These are phyloP conservation scores for Oreochromis niloticus DNA, from an alignment of 2,113 vertebrate species.

Conservation along the genomic window DNA sequence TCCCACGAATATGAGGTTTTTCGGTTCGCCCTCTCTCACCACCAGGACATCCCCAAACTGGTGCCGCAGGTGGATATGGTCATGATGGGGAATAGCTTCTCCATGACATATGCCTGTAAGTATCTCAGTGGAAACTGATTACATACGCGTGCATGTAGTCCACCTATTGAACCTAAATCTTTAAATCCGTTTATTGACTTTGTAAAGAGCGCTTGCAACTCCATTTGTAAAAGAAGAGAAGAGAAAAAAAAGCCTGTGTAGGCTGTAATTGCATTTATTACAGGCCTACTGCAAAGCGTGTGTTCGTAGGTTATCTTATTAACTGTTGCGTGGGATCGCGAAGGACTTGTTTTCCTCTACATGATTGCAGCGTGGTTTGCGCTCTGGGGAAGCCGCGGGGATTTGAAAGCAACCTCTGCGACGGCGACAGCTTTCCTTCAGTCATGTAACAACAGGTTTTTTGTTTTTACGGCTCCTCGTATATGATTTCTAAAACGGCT, in stretches of 20 bases:
- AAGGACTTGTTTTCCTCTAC: constrained; percentile 7
- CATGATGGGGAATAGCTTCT: constrained; percentile 96
- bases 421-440: not conserved
- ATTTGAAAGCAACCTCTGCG: constrained; percentile 6
- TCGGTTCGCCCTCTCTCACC: constrained; percentile 92
- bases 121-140: constrained; percentile 36
- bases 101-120: constrained; percentile 99
- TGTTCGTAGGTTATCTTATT: not conserved
- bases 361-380: constrained; percentile 23
- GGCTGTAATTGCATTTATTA: not conserved
- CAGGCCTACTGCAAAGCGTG: not conserved
- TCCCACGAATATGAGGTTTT: constrained; percentile 99
- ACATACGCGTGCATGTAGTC: not conserved
- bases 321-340: constrained; percentile 52
- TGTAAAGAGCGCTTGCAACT: constrained; percentile 10
- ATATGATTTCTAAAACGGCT: not conserved
- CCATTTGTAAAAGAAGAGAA: not conserved
- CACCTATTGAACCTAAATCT: not conserved
- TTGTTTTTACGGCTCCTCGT: not conserved
- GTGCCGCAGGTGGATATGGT: constrained; percentile 99
- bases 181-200: constrained; percentile 23
- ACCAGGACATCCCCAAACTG: constrained; percentile 97
- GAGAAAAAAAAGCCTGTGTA: not conserved
- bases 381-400: not conserved
- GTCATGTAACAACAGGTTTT: not conserved